These are phyloP conservation scores for Phacellophora camtschatica DNA, from an alignment of 30 jellyfish, hydroid and myxozoan genomes.

Conservation along the genomic window DNA sequence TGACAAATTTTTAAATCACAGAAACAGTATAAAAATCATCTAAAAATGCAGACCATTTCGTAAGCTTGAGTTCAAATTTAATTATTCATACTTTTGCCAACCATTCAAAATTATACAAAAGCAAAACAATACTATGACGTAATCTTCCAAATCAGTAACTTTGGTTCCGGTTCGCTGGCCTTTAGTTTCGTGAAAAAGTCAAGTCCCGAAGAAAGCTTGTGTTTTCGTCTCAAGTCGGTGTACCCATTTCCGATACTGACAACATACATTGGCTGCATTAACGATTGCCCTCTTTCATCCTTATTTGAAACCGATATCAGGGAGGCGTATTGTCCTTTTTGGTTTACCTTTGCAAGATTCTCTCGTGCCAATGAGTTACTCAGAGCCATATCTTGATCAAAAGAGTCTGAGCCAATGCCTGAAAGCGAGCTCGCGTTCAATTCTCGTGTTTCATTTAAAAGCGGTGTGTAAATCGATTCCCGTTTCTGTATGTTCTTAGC, in stretches of 20 bases:
- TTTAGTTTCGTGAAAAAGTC: slow-evolving; percentile 44
- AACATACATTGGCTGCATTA: slow-evolving; percentile 78
- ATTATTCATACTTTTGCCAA: too few species aligned
- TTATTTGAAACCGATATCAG: slow-evolving; percentile 67
- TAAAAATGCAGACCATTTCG: too few species aligned
- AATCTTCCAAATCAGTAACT: slow-evolving; percentile 68
- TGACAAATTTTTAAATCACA: too few species aligned
- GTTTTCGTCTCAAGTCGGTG: slow-evolving; percentile 67
- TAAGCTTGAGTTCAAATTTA: too few species aligned
- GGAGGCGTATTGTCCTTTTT: slow-evolving; percentile 77
- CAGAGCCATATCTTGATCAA: slow-evolving; percentile 71
- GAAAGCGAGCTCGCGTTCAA: slow-evolving; percentile 39
- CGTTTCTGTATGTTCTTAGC: background rate
- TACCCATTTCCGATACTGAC: slow-evolving; percentile 88
- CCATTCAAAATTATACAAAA: too few species aligned
- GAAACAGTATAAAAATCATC: too few species aligned
- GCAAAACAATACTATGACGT: slow-evolving; percentile 1
- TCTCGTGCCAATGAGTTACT: slow-evolving; percentile 57
- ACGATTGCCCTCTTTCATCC: slow-evolving; percentile 49
- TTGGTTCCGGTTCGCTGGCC: slow-evolving; percentile 56
- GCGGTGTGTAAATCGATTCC: slow-evolving; percentile 74
- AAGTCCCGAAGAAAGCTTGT: slow-evolving; percentile 32
- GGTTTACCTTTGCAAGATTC: slow-evolving; percentile 39
- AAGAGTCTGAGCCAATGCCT: slow-evolving; percentile 44
- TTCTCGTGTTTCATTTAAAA: slow-evolving; percentile 15